Percentiles rank a stretch among this genome's conserved stretches.
phyloP scores from a whole-genome alignment of 2,888 invertebrate genomes.

The Ophion ellenae region DNA sequence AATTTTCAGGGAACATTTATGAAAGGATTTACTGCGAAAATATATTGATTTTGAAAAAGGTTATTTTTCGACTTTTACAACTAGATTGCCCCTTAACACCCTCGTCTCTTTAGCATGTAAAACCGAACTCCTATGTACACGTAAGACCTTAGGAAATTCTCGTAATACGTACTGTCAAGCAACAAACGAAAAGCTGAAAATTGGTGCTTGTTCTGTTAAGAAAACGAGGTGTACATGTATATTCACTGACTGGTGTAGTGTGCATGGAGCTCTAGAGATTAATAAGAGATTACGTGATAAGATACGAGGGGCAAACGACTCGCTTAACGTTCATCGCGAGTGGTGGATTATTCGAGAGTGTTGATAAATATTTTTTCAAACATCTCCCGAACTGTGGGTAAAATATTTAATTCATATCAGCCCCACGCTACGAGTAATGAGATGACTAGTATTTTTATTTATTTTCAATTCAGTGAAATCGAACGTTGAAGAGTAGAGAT shows the following conservation, averaged over 20 bases:
- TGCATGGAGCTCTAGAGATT: not conserved
- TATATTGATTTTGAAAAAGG: no score
- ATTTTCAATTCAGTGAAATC: not conserved
- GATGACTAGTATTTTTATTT: not conserved
- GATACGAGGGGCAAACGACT: conserved; percentile 2
- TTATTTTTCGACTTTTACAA: no score
- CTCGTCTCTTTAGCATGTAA: conserved; percentile 47
- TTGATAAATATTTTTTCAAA: conserved; percentile 53
- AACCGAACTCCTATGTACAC: conserved; percentile 48
- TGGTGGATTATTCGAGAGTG: conserved; percentile 27
- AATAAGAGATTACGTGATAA: conserved; percentile 13
- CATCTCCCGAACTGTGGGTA: not conserved
- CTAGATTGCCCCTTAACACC: not conserved
- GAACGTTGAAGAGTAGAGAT: not conserved
- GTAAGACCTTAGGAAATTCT: conserved; percentile 35
- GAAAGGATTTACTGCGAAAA: no score
- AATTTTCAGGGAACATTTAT: no score
- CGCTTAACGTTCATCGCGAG: conserved; percentile 20
- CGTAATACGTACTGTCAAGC: conserved; percentile 42
- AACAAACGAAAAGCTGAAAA: conserved; percentile 60
- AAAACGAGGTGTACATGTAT: conserved; percentile 17
- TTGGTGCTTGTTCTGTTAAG: conserved; percentile 60
- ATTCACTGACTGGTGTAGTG: not conserved
- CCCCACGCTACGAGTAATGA: not conserved
- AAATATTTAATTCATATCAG: not conserved